Evolutionary conservation across 2,797 vertebrate genomes (phyloP), one percentile per base, ranked within the genome.

Genomic region (Dryobates pubescens): DNA sequence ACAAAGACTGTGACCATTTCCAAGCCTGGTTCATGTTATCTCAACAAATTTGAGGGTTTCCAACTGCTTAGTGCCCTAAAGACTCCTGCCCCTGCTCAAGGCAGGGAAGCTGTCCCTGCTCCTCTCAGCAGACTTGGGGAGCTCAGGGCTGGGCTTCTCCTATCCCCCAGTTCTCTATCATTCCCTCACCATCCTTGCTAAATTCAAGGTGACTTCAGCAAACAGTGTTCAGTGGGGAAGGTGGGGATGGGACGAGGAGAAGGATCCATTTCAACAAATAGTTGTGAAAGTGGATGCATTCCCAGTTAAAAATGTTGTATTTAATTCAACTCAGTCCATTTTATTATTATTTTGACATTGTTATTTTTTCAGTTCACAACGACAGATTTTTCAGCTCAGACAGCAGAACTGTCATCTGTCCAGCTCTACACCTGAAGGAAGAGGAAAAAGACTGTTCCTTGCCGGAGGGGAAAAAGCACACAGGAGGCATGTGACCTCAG

Each of bases 391-490:
- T 90, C 64, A 76, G n/a, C 61, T 75, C 47, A 75, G 81, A 56
- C 43, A 64, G 82, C 72, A 88, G 82, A 92, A 57, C 30, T 94
- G 83, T 93, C 90, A 91, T 85, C 79, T 92, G 80, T 82, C 89
- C 86, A 92, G 77, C 49, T 91, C 64, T 63, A 5, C 43, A 54
- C 92, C 63, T 86, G 49, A 92, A 81, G 38, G 47, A 92, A 79
- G 45, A 92, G 30, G 19, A 65, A 93, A 77, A 74, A 0, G 0
- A 68, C 54, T 82, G 56, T 85, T 89, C 73, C 62, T 47, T 82
- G 70, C 59, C 9, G 0, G 65, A 90, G 49, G 78, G 57, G 23
- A 65, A 89, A 93, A 91, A 82, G 78, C 67, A 82, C 57, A 71
- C 63, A 84, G 43, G 54, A 96, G 83, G 72, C 22, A n/a, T 20